Percentiles rank a stretch among this genome's conserved stretches.
phyloP scores from a whole-genome alignment of 1,140 invertebrate species.

The Maniola jurtina region DNA sequence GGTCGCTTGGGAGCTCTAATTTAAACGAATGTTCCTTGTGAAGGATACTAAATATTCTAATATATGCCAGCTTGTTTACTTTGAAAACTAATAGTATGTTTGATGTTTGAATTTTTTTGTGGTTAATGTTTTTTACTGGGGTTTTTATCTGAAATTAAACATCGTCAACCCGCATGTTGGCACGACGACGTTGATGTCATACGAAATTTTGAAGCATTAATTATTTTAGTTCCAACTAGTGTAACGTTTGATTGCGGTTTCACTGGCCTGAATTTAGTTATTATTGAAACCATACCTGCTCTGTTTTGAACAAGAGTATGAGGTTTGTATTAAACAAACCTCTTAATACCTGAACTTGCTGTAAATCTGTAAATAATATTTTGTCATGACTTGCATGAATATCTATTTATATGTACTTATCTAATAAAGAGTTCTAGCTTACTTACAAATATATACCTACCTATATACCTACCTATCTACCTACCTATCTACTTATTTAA shows the following conservation, averaged over 20 bases:
- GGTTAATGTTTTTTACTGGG: constrained; percentile 1
- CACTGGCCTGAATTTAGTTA: constrained; percentile 5
- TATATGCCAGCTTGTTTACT: constrained; percentile 8
- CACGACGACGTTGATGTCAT: constrained; percentile 13
- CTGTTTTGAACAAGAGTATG: constrained; percentile 2
- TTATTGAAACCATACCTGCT: neutral
- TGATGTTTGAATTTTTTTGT: constrained; percentile 10
- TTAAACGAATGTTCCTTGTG: constrained; percentile 6
- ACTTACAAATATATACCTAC: too few relatives aligned
- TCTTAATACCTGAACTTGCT: too few relatives aligned
- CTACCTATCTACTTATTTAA: too few relatives aligned
- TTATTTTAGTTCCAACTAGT: constrained; percentile 8
- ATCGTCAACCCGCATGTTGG: constrained; percentile 13
- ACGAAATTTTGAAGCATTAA: constrained; percentile 13
- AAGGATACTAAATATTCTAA: constrained; percentile 7
- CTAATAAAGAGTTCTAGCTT: too few relatives aligned
- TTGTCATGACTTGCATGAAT: too few relatives aligned
- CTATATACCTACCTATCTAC: too few relatives aligned
- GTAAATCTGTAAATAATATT: too few relatives aligned
- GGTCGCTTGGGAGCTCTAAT: neutral
- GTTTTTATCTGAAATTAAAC: constrained; percentile 7
- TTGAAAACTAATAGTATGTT: constrained; percentile 7
- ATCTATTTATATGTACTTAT: too few relatives aligned
- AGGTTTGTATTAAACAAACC: neutral
- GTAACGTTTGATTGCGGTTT: constrained; percentile 2